These are phyloP conservation scores for Saxidomus purpurata DNA, from an alignment of 1,140 invertebrate genomes.

Conservation along the genomic window DNA sequence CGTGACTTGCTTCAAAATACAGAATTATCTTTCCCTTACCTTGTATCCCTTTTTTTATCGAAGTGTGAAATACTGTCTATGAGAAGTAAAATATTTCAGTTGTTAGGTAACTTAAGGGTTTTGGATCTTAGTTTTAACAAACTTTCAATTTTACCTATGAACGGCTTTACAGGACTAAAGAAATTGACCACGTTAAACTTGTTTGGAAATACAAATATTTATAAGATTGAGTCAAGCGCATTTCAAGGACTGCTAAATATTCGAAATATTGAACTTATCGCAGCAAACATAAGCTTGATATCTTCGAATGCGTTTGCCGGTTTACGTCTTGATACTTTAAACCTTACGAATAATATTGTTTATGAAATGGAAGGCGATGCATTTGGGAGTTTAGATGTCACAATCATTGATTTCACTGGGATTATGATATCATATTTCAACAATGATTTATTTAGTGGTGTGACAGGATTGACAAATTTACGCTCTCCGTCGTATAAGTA, in stretches of 20 bases:
- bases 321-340: constrained; percentile 48
- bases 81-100: neutral
- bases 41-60: constrained; percentile 11
- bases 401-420: neutral
- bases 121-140: constrained; percentile 62
- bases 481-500: constrained; percentile 6
- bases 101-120: constrained; percentile 9
- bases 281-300: constrained; percentile 12
- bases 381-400: neutral
- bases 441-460: neutral
- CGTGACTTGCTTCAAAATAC: neutral
- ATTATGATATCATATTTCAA: neutral
- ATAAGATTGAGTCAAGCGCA: constrained; percentile 13
- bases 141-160: neutral
- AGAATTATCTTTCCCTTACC: neutral
- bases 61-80: neutral
- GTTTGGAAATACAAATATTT: constrained; percentile 33
- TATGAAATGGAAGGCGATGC: neutral
- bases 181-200: constrained; percentile 47
- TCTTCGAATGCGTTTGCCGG: constrained; percentile 43
- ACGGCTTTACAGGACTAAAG: constrained; percentile 36
- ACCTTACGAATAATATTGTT: neutral
- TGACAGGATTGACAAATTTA: neutral
- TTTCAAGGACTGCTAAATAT: constrained; percentile 52
- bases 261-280: neutral